Percentiles rank a stretch among this genome's conserved stretches.
Conservation (phyloP, 2,888 invertebrate genomes). For the Cyrtodaria siliqua region DNA sequence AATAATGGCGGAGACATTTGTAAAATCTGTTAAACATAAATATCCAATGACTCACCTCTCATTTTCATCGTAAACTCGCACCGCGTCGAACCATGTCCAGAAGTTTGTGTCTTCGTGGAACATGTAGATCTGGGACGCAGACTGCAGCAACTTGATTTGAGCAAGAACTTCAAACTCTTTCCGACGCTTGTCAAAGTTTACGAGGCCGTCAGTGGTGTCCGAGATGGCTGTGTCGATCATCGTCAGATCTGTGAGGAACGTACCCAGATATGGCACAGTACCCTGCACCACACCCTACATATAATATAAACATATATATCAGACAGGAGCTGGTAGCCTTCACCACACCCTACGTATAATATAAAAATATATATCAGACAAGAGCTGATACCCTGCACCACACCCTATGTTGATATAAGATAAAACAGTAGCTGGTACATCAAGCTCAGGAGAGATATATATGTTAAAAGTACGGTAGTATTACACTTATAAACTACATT, state of each 20-base stretch:
- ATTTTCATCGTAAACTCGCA: slow-evolving; percentile 95
- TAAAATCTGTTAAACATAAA: too few relatives aligned
- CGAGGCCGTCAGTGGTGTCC: slow-evolving; percentile 89
- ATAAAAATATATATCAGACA: too few relatives aligned
- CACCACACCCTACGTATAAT: too few relatives aligned
- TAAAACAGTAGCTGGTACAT: too few relatives aligned
- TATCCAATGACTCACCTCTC: slow-evolving; percentile 90
- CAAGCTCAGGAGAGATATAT: too few relatives aligned
- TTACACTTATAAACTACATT: too few relatives aligned
- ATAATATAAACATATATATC: not conserved
- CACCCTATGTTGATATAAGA: too few relatives aligned
- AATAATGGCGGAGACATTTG: too few relatives aligned
- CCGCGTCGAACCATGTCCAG: slow-evolving; percentile 97
- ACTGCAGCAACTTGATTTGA: slow-evolving; percentile 97
- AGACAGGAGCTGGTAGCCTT: too few relatives aligned
- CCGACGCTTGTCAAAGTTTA: slow-evolving; percentile 99
- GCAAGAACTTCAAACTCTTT: slow-evolving; percentile 99
- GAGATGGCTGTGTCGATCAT: slow-evolving; percentile 97
- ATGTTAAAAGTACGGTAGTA: too few relatives aligned
- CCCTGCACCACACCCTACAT: slow-evolving; percentile 88
- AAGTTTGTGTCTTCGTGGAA: slow-evolving; percentile 94
- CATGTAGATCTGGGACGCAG: slow-evolving; percentile 97
- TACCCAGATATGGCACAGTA: slow-evolving; percentile 98
- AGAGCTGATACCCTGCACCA: too few relatives aligned
- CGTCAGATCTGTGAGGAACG: slow-evolving; percentile 98